Evolutionary conservation across 2,797 vertebrate species (phyloP), one percentile per base, ranked within the genome.

Genomic region (Schizopygopsis malacanthus): DNA sequence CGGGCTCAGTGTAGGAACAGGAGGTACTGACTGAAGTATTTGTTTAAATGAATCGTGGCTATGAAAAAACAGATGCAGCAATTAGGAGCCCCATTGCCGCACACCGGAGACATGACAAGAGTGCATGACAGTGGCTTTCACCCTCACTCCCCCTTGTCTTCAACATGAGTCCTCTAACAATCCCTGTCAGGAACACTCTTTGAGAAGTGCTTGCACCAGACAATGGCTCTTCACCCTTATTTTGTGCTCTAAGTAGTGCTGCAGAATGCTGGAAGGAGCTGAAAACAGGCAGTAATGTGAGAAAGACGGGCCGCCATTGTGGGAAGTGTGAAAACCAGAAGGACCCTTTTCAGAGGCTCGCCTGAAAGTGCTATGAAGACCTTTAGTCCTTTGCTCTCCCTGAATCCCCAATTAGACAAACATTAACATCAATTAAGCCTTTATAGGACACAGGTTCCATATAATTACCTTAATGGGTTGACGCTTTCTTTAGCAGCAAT

Each of bases 391-490:
- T 96, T 97, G 95, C 95, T 96, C 95, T 96, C 95, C 96, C 96
- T 95, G 96, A 96, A 96, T 96, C 96, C 97, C 97, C 98, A 99
- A 99, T 99, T 99, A 99, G 97, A 98, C 98, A 98, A 99, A 99
- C 97, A 99, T 99, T 99, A 99, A 99, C 97, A 98, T 99, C 98
- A 98, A 99, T 99, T 99, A 99, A 98, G 97, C 97, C 97, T 97
- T 98, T 97, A 98, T 97, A 98, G 97, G 97, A 98, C 97, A 98
- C 97, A 97, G 98, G 98, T 98, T 99, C 97, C 96, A 98, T 98
- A 99, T 99, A 99, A 99, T 99, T 99, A 99, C 98, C 97, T 99
- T 99, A 99, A 99, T 99, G 97, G 98, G 96, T 95, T 97, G 97
- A 98, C 96, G 97, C 97, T 98, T 99, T 98, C 98, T 98, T 98